Conservation (phyloP, 2,113 vertebrate genomes). For the Nematolebias whitei region DNA sequence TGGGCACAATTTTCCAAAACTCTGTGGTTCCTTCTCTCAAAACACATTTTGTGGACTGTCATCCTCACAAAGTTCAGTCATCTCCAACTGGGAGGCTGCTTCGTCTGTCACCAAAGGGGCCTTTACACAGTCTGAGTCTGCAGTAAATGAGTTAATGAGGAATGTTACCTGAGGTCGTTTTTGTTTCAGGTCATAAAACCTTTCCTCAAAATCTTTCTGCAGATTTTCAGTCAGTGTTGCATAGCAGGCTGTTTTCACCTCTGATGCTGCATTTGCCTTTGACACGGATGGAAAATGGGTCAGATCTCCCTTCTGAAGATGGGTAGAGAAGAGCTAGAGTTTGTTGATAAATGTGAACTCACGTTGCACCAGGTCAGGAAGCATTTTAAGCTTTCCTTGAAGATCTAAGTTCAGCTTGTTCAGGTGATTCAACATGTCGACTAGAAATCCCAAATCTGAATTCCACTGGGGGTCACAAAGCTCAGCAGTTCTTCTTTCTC, state of each 20-base stretch:
- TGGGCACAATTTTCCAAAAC: constrained; percentile 3
- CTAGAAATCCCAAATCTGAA: neutral
- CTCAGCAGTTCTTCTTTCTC: neutral
- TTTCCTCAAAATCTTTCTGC: neutral
- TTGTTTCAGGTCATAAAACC: constrained; percentile 1
- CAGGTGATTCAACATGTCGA: neutral
- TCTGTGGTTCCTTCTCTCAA: neutral
- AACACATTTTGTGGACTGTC: neutral
- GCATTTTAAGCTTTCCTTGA: constrained; percentile 42
- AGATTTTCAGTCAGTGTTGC: neutral
- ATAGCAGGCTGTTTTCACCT: too few relatives aligned
- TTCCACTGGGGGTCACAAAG: neutral
- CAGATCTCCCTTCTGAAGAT: too few relatives aligned
- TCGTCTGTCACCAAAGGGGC: neutral
- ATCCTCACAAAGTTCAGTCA: neutral
- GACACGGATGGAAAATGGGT: too few relatives aligned
- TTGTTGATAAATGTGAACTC: constrained; percentile 16
- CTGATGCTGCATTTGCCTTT: neutral
- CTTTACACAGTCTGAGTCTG: neutral
- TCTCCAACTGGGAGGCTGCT: neutral
- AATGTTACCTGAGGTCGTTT: neutral
- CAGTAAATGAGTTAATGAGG: neutral
- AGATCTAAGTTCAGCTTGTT: constrained; percentile 38
- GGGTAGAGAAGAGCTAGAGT: constrained; percentile 11
- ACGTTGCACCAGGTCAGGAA: constrained; percentile 40